Evolutionary conservation across 2,113 vertebrate genomes (phyloP), one percentile per base, ranked within the genome.

Genomic region (Anthoscopus minutus): DNA sequence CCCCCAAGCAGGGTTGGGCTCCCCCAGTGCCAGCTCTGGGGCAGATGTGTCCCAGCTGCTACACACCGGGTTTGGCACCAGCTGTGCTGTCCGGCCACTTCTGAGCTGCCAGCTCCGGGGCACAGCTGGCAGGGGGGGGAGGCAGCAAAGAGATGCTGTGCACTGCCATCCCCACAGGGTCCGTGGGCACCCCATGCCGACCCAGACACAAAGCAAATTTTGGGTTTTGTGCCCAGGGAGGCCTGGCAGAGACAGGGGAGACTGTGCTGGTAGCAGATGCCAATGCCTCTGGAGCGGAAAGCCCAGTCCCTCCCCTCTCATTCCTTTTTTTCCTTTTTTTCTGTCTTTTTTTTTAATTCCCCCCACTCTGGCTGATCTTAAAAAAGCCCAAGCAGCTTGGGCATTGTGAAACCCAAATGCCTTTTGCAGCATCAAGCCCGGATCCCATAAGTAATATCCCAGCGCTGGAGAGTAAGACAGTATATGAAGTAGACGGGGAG

Each of bases 401-500:
- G 95, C 88, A 40, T n/a, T 13, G 11, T 67, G 81, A 92, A 67
- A 71, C 92, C 90, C 30, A 92, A 93, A 93, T 96, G 95, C 96
- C 64, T 97, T 96, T 95, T 67, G 67, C 77, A 81, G 96, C 81
- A 47, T 96, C 84, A 85, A 89, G 92, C 66, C 50, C 6, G 28
- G 93, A 77, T 94, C 85, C 96, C 94, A 54, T 97, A 96, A 97
- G 95, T 96, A 88, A 97, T 96, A 92, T 96, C 89, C 69, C 98
- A 97, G 98, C 23, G 6, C 4, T 47, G 8, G 47, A 82, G 89
- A 92, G 70, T 92, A 73, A 96, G 95, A 69, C 96, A 53, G 88
- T 93, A 93, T 94, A 92, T 91, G 96, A 92, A 92, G 97, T 85
- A 91, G 97, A 95, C 66, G 27, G 97, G 96, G 97, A 98, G 97